These are phyloP conservation scores for Muscicapa adusta DNA, from an alignment of 2,113 vertebrate genomes.

Conservation along the genomic window DNA sequence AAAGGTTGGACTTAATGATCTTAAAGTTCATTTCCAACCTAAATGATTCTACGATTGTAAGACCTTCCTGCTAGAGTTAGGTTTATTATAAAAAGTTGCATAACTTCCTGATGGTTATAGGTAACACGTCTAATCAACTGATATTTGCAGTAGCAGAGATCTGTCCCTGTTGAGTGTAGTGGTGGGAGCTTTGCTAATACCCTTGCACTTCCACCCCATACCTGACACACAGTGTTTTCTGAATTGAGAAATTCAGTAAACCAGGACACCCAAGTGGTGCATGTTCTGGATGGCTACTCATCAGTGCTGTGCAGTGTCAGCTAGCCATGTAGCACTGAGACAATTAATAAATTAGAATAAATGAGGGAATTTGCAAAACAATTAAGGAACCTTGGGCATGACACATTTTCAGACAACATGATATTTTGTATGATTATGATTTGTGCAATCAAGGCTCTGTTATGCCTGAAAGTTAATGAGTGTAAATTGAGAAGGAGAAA, in stretches of 20 bases:
- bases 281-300: fast-evolving
- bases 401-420: not conserved
- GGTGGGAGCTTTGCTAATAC: not conserved
- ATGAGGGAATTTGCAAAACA: not conserved
- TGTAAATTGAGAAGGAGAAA: not conserved
- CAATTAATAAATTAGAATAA: not conserved
- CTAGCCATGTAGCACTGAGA: not conserved
- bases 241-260: not conserved
- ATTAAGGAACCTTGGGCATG: not conserved
- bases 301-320: not conserved
- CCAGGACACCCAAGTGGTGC: not conserved
- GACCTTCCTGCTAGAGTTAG: not conserved
- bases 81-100: not conserved
- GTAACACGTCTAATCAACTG: not conserved
- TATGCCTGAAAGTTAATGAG: not conserved
- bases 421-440: not conserved
- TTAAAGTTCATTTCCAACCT: not conserved
- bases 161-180: not conserved
- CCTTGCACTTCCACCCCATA: fast-evolving
- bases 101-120: not conserved
- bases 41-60: not conserved
- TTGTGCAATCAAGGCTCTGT: not conserved
- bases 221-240: fast-evolving
- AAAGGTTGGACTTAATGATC: not conserved
- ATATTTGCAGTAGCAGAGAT: not conserved